phyloP scores from a whole-genome alignment of 2,797 vertebrate species.

The Argya squamiceps region DNA sequence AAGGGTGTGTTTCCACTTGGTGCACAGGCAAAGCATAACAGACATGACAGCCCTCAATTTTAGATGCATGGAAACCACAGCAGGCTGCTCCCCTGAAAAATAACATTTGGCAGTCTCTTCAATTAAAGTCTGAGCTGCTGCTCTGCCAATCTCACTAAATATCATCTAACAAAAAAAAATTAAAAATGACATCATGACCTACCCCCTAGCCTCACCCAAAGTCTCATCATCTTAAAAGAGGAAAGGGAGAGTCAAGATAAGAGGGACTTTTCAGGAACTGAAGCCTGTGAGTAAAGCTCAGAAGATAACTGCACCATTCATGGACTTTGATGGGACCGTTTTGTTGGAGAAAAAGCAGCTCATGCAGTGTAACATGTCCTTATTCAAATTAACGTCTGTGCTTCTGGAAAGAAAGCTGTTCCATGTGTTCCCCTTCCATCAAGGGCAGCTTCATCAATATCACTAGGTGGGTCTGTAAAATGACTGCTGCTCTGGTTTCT shows the following conservation, averaged over 20 bases:
- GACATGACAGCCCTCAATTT: neutral
- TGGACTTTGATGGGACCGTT: neutral
- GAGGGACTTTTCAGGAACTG: neutral
- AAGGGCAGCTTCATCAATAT: neutral
- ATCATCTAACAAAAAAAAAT: neutral
- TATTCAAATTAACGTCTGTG: neutral
- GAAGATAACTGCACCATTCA: neutral
- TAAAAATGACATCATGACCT: accelerated
- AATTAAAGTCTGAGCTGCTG: neutral
- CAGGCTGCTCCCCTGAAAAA: neutral
- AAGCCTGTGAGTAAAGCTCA: neutral
- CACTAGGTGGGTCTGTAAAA: neutral
- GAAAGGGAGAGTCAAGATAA: neutral
- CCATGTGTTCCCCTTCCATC: neutral
- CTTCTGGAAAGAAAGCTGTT: neutral
- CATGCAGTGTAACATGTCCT: neutral
- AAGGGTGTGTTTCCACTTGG: accelerated
- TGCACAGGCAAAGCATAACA: accelerated
- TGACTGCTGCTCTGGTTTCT: neutral
- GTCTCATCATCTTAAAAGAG: neutral
- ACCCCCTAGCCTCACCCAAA: neutral
- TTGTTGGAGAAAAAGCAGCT: neutral
- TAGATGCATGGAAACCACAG: neutral
- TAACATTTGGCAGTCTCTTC: neutral
- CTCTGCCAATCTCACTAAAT: neutral